Evolutionary conservation across 2,797 vertebrate species (phyloP).

Genomic region (Lophotriccus pileatus): DNA sequence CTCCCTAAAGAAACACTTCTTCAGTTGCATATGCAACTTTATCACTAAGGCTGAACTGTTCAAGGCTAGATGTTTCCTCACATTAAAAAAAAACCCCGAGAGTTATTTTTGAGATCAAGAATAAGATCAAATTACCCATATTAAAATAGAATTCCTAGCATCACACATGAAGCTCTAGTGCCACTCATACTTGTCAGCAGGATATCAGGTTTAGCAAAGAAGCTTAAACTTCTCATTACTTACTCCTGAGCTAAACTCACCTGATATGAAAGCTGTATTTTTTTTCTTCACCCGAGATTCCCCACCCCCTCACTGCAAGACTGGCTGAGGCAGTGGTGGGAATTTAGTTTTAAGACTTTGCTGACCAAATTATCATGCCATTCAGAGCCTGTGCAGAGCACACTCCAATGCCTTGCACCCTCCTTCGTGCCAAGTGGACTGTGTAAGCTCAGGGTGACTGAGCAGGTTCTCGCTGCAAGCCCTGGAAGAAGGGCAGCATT

Average conservation of each 20-base stretch:
- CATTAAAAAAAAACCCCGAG: neutral
- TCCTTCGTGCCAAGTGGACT: neutral
- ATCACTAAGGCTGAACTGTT: neutral
- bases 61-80: neutral
- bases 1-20: neutral
- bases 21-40: neutral
- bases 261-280: neutral
- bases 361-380: neutral
- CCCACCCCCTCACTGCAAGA: neutral
- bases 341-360: neutral
- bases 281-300: neutral
- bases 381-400: neutral
- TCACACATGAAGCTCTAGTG: neutral
- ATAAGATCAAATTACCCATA: neutral
- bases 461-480: neutral
- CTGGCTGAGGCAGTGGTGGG: neutral
- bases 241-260: neutral
- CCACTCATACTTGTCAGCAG: neutral
- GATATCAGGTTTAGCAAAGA: neutral
- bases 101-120: neutral
- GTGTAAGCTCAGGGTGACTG: neutral
- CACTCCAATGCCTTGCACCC: neutral
- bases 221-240: neutral
- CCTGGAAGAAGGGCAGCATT: neutral
- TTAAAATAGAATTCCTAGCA: neutral